Base-by-base conservation (phyloP, 37 sponge, comb jelly and placozoan genomes). In the Mnemiopsis leidyi region DNA sequence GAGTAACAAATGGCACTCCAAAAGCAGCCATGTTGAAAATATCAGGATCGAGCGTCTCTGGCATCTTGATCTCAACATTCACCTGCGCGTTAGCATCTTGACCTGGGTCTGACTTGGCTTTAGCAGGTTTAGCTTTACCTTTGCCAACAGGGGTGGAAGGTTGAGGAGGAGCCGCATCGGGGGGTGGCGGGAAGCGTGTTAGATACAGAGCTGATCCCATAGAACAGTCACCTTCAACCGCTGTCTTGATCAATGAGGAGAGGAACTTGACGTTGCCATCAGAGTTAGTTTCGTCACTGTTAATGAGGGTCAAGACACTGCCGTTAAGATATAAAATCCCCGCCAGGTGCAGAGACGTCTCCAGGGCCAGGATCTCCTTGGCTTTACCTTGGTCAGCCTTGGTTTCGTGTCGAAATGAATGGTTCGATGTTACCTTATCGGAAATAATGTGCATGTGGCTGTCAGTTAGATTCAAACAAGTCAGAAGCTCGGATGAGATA, bases 61-160 rank as follows among this genome's bases (percentile, higher is more conserved):
- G 90, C 29, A 85, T 33, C 3, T 3, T 38, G 16, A 85, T 40
- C 48, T 85, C 90, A 38, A 85, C 29, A 33, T 1, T 0, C 0
- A 40, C 33, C 35, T 77, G 36, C 23, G 36, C 28, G 23, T 38
- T 40, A 39, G 24, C 35, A 23, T 40, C 90, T 3, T 38, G 24
- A 38, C 40, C 90, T n/a, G 90, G 3, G 7, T 40, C 90, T 85
- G 40, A n/a, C n/a, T 85, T 85, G 3, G 13, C 48, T 40, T 85
- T 79, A 25, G 90, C 36, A 16, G 90, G 35, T 33, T 85, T 85
- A 39, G 90, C 35, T 26, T 85, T 85, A 5, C 90, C 90, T 37
- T 85, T 85, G 39, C 29, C 26, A 26, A 38, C 39, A 0, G 90
- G 48, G 26, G 39, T 85, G 3, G 48, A 0, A 18, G 90, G 90